These are phyloP conservation scores for Glyphotaelius pellucidus DNA, from an alignment of 2,888 invertebrate species.

Conservation along the genomic window DNA sequence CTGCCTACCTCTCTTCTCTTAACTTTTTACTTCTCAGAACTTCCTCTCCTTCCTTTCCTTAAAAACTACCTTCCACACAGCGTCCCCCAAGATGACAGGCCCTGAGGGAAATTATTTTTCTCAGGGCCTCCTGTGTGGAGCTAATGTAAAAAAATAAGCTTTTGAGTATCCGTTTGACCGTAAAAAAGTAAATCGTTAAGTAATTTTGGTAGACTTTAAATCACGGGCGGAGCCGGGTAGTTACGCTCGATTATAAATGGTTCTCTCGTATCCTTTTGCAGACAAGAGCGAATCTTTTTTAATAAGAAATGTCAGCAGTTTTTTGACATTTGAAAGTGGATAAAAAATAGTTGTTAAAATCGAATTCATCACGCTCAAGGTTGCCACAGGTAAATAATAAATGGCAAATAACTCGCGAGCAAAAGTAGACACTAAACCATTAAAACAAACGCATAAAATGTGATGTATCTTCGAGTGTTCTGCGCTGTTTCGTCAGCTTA, in stretches of 20 bases:
- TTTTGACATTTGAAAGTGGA: background rate
- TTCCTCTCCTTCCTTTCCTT: too few species aligned
- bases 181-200: background rate
- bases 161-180: background rate
- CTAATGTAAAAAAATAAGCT: too few species aligned
- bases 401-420: background rate
- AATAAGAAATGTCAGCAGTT: background rate
- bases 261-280: too few species aligned
- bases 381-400: background rate
- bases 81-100: too few species aligned
- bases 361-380: background rate
- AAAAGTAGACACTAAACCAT: background rate
- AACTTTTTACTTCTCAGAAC: too few species aligned
- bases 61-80: too few species aligned
- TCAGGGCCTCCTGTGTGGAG: too few species aligned
- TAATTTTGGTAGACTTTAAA: background rate
- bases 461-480: background rate
- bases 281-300: too few species aligned
- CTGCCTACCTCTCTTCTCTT: too few species aligned
- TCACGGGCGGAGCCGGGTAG: background rate
- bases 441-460: background rate
- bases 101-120: too few species aligned
- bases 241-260: too few species aligned
- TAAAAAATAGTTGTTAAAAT: background rate
- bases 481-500: background rate